phyloP scores from a whole-genome alignment of 2,797 vertebrate species.

The Enteromius radiatus region DNA sequence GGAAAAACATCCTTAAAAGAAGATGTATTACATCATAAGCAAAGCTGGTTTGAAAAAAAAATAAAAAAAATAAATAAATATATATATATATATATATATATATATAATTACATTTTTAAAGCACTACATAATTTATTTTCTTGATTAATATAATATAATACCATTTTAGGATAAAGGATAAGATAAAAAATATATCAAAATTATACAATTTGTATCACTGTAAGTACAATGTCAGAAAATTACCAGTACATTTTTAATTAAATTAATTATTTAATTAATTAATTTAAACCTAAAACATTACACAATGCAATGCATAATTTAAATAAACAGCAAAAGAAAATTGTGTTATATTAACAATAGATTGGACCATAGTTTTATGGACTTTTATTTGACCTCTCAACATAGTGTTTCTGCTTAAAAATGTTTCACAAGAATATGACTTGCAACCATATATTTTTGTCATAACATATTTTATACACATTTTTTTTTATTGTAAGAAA shows the following conservation, averaged over 20 bases:
- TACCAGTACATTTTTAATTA: not conserved
- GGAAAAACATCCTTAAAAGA: slow-evolving; percentile 20
- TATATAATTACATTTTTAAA: not conserved
- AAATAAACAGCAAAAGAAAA: not conserved
- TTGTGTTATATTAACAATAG: not conserved
- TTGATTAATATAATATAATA: not conserved
- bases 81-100: not conserved
- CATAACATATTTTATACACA: not conserved
- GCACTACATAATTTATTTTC: not conserved
- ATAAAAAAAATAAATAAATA: no score
- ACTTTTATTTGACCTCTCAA: not conserved
- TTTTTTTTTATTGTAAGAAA: not conserved
- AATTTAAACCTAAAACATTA: not conserved
- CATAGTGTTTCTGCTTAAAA: not conserved
- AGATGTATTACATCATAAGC: not conserved
- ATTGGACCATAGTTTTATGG: not conserved
- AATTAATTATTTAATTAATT: not conserved
- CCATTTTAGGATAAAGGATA: not conserved
- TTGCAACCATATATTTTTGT: not conserved
- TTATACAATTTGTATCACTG: not conserved
- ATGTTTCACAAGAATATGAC: not conserved
- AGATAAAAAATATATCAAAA: not conserved
- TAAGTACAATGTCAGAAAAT: not conserved
- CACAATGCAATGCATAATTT: not conserved
- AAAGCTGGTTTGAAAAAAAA: not conserved